Conservation (phyloP, 1,140 invertebrate species). For the Aphaenogaster floridana region DNA sequence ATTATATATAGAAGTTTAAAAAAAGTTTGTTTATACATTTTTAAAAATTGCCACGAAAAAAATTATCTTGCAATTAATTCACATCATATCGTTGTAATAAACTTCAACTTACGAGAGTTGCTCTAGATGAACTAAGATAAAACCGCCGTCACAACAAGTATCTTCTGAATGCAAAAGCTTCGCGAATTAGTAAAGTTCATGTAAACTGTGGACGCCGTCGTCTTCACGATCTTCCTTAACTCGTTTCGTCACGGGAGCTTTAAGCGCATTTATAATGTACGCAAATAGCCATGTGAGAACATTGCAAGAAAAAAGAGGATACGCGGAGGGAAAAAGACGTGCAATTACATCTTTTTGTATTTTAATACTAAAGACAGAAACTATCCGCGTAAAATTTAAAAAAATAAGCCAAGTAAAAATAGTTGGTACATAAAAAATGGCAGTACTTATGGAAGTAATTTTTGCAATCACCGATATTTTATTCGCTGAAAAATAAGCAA, state of each 20-base stretch:
- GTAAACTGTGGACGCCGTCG: conserved; percentile 17
- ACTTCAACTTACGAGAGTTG: neutral
- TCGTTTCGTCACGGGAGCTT: conserved; percentile 34
- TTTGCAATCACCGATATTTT: no score
- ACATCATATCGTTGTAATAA: neutral
- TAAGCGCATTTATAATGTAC: conserved; percentile 40
- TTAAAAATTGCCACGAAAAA: neutral
- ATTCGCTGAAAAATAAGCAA: no score
- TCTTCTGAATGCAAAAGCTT: conserved; percentile 32
- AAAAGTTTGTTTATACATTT: neutral
- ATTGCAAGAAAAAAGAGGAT: neutral
- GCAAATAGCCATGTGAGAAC: neutral
- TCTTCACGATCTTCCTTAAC: conserved; percentile 49
- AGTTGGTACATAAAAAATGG: neutral
- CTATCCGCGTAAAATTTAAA: neutral
- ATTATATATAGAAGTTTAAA: neutral
- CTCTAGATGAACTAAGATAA: neutral
- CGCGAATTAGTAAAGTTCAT: conserved; percentile 25
- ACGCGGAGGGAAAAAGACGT: neutral
- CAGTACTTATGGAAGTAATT: no score
- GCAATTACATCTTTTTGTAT: neutral
- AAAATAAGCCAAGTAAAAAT: neutral
- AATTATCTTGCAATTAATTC: neutral
- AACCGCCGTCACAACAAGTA: conserved; percentile 21
- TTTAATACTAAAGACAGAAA: neutral